Evolutionary conservation across 2,113 vertebrate genomes (phyloP).

Genomic region (Sander vitreus): DNA sequence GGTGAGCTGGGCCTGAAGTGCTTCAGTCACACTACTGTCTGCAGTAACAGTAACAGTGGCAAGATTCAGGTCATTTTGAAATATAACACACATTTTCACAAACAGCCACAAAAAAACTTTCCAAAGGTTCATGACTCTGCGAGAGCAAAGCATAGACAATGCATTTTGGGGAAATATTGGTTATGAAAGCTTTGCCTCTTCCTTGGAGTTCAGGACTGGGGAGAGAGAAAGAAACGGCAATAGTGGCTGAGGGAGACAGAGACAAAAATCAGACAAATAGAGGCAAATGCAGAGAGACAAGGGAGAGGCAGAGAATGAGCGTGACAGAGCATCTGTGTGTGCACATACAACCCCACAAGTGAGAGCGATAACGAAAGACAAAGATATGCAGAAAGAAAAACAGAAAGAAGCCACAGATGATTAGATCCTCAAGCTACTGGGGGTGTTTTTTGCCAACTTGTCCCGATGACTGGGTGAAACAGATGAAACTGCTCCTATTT

Average conservation of each 20-base stretch:
- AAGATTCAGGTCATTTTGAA: conserved; percentile 23
- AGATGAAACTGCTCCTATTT: conserved; percentile 52
- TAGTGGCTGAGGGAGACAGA: conserved; percentile 17
- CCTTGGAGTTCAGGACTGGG: conserved; percentile 17
- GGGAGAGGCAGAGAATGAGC: conserved; percentile 24
- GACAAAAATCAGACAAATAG: conserved; percentile 40
- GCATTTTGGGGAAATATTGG: conserved; percentile 26
- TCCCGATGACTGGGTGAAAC: conserved; percentile 44
- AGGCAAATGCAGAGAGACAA: conserved; percentile 36
- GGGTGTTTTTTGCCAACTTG: conserved; percentile 41
- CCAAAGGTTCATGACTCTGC: conserved; percentile 19
- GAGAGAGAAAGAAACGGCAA: conserved; percentile 5
- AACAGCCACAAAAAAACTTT: conserved; percentile 2
- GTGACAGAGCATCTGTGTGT: conserved; percentile 43
- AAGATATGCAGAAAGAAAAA: conserved; percentile 25
- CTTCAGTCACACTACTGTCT: conserved; percentile 31
- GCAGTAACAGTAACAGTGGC: not conserved
- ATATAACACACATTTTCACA: conserved; percentile 17
- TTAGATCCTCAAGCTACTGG: conserved; percentile 40
- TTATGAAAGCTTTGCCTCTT: conserved; percentile 22
- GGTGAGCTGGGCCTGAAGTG: conserved; percentile 26
- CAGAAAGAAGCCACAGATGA: conserved; percentile 48
- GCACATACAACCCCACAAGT: conserved; percentile 41
- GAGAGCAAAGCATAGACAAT: not conserved
- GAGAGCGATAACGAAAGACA: conserved; percentile 38